Evolutionary conservation across 1,140 invertebrate genomes (phyloP).

Genomic region (Sinonovacula constricta): DNA sequence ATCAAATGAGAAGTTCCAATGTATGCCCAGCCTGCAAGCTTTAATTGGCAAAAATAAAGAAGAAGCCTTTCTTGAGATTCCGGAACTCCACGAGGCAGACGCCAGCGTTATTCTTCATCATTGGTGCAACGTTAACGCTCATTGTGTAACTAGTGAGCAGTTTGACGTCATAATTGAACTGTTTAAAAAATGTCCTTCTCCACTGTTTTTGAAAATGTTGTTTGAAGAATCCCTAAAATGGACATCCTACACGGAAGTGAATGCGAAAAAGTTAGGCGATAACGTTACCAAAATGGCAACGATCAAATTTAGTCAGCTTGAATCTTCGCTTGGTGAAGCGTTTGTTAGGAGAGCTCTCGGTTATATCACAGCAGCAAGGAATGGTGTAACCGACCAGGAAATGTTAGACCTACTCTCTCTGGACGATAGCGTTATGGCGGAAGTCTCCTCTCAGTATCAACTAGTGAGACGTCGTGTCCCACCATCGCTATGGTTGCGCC

Average conservation of each 20-base stretch:
- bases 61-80: conserved; percentile 66
- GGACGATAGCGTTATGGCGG: conserved; percentile 84
- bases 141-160: conserved; percentile 67
- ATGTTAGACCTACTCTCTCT: conserved; percentile 86
- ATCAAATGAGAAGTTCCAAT: conserved; percentile 71
- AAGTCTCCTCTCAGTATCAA: conserved; percentile 62
- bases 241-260: conserved; percentile 66
- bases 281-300: conserved; percentile 68
- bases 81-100: conserved; percentile 65
- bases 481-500: conserved; percentile 84
- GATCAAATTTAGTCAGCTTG: conserved; percentile 84
- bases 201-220: conserved; percentile 72
- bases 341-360: conserved; percentile 81
- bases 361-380: conserved; percentile 84
- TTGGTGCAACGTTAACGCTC: conserved; percentile 64
- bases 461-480: conserved; percentile 79
- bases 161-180: conserved; percentile 67
- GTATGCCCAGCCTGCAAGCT: conserved; percentile 63
- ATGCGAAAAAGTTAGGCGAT: conserved; percentile 66
- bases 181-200: conserved; percentile 71
- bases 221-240: conserved; percentile 72
- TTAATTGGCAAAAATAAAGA: conserved; percentile 50
- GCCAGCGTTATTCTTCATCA: conserved; percentile 66
- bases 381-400: conserved; percentile 87
- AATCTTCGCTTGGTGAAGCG: conserved; percentile 83